Conservation (phyloP, 1,140 invertebrate genomes). For the Cryptotermes secundus region DNA sequence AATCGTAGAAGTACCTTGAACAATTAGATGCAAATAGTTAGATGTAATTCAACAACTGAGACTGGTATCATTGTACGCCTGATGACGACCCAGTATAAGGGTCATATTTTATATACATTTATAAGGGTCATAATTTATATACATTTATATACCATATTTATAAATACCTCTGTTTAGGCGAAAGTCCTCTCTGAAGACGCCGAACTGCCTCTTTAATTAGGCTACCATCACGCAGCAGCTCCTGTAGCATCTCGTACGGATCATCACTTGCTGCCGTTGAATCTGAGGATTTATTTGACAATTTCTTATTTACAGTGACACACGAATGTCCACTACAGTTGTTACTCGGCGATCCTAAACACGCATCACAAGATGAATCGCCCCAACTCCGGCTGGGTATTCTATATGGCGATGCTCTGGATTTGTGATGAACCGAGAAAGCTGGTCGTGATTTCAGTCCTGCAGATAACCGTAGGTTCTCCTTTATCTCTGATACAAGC, state of each 20-base stretch:
- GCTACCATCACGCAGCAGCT: conserved; percentile 61
- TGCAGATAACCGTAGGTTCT: conserved; percentile 59
- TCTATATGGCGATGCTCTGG: conserved; percentile 61
- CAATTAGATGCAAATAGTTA: too few species aligned
- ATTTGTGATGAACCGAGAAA: conserved; percentile 48
- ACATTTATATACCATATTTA: too few species aligned
- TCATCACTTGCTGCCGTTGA: conserved; percentile 51
- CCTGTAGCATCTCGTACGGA: conserved; percentile 66
- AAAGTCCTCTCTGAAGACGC: conserved; percentile 58
- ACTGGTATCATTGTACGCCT: too few species aligned
- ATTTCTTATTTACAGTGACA: conserved; percentile 36
- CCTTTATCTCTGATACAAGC: conserved; percentile 67
- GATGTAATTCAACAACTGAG: too few species aligned
- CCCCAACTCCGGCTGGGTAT: conserved; percentile 55
- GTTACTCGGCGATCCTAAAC: conserved; percentile 38
- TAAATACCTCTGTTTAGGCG: conserved; percentile 51
- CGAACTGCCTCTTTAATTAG: conserved; percentile 72
- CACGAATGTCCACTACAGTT: conserved; percentile 38
- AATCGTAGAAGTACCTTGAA: conserved; percentile 54
- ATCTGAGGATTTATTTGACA: conserved; percentile 23
- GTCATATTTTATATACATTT: too few species aligned
- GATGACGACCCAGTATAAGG: too few species aligned
- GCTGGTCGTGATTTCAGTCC: conserved; percentile 50
- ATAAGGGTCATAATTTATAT: too few species aligned
- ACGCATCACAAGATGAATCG: conserved; percentile 48